Evolutionary conservation across 2,113 vertebrate genomes (phyloP), one percentile per base, ranked within the genome.

Genomic region (Vulpes vulpes): DNA sequence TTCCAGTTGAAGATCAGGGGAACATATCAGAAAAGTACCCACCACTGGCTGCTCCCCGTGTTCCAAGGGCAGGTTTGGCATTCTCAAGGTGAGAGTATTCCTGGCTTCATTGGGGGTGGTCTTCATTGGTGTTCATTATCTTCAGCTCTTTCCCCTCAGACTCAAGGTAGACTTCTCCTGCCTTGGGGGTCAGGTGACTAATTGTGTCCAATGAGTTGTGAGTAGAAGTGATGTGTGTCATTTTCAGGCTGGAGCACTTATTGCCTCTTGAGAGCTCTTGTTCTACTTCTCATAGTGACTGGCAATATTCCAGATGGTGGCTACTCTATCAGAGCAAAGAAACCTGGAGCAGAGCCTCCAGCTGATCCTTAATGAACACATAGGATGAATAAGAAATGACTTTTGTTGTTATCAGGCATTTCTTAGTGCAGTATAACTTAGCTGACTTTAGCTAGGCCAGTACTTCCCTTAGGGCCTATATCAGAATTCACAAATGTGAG

Each of bases 391-490:
- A 92, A 81, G 35, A 85, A 64, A 74, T 91, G 65, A 57, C 30
- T 74, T 53, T 84, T 88, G 30, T 74, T 69, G 32, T 84, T 79
- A 57, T 6, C 57, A 57, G 9, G 14, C 30, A 32, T 79, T 97
- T 82, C 84, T 82, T 96, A 73, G 60, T 90, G 62, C 5, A 91
- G 6, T 8, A 23, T 62, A 91, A 35, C 35, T 80, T 93, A 96
- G 51, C 11, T 93, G 67, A 69, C 16, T 1, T 6, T 67, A 30
- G 4, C 25, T 43, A 59, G 43, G 22, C 1, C 16, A 62, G 11
- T 62, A n/a, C 65, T 49, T 97, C 32, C 23, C 49, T 20, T 65
- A 82, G 35, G 71, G 11, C 5, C 67, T 87, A 6, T 60, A n/a
- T 80, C 67, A 89, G 62, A 49, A 32, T 3, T 95, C 71, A 88